Evolutionary conservation across 2,888 invertebrate genomes (phyloP), one percentile per base, ranked within the genome.

Genomic region (Mamestra brassicae): DNA sequence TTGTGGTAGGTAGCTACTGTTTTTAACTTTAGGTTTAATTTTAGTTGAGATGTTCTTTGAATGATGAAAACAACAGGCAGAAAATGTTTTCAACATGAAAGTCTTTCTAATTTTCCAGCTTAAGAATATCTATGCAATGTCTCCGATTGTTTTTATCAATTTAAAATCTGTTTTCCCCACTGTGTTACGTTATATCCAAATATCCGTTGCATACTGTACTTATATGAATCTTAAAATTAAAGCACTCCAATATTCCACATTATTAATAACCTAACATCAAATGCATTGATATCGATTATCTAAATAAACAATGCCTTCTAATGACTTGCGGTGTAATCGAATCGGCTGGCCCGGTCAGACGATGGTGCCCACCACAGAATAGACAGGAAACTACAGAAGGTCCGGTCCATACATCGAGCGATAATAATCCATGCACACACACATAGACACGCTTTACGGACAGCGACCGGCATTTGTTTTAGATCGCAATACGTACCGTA

Each of bases 221-320:
- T 7, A n/a, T 6, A 52, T 13, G 10, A 34, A 26, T 55, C 26
- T 55, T 55, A 4, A 26, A 26, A 55, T 8, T 55, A 11, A 34
- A 45, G 8, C 13, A 34, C 1, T 36, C 15, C 13, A 58, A 71
- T 66, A 58, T 47, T 42, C 13, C 50, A 3, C n/a, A 34, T 34
- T 34, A 34, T n/a, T 47, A 54, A 60, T 63, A 42, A 60, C 7
- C 3, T 80, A 58, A 62, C 42, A 34, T 72, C 61, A 58, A 60
- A 68, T 38, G 50, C 63, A 71, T 45, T 47, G 60, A 26, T 38
- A 65, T 71, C 50, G 67, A 71, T 70, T 61, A 38, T 66, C n/a
- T 87, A 84, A 86, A 87, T 87, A 87, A 87, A 78, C 81, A 83
- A 87, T 85, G 47, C 34, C 42, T 38, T 62, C 83, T 87, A 87